Percentiles rank a stretch among this genome's conserved stretches.
Conservation (phyloP, 2,797 vertebrate species). For the Molothrus aeneus region DNA sequence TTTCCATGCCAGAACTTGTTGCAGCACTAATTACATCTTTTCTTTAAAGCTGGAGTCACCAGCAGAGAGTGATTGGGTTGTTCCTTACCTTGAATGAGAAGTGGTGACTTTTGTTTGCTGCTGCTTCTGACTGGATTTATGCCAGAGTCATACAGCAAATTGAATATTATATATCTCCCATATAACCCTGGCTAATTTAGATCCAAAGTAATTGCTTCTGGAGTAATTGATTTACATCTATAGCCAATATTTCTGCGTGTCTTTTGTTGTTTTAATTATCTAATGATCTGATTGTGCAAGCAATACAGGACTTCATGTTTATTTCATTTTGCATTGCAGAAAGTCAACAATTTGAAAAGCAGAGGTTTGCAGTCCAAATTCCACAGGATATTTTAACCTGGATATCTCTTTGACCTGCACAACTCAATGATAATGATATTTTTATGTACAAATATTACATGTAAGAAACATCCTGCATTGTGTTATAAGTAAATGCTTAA, state of each 20-base stretch:
- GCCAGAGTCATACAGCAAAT: slow-evolving; percentile 47
- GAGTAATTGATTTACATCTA: slow-evolving; percentile 50
- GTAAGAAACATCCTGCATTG: background rate
- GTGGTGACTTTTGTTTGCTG: slow-evolving; percentile 29
- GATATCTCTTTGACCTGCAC: background rate
- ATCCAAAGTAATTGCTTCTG: slow-evolving; percentile 55
- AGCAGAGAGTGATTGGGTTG: background rate
- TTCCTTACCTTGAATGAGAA: background rate
- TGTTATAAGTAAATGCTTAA: background rate
- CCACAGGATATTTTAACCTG: background rate
- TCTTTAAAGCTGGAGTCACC: background rate
- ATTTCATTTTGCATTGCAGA: background rate
- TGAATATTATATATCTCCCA: slow-evolving; percentile 26
- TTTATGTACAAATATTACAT: background rate
- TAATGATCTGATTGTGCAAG: slow-evolving; percentile 53
- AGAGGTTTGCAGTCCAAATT: background rate
- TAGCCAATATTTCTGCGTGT: slow-evolving; percentile 29
- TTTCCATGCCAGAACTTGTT: background rate
- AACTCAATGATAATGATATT: fast-evolving
- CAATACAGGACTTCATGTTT: background rate
- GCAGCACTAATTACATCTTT: background rate
- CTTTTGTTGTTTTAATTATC: slow-evolving; percentile 63
- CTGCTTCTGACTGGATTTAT: slow-evolving; percentile 11
- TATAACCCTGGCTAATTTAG: slow-evolving; percentile 27
- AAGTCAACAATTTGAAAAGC: slow-evolving; percentile 15